A percentile compares a stretch with the other conserved stretches of the same genome.
Evolutionary conservation across 2,888 invertebrate genomes (phyloP).

Genomic region (Trachelus iudaicus): DNA sequence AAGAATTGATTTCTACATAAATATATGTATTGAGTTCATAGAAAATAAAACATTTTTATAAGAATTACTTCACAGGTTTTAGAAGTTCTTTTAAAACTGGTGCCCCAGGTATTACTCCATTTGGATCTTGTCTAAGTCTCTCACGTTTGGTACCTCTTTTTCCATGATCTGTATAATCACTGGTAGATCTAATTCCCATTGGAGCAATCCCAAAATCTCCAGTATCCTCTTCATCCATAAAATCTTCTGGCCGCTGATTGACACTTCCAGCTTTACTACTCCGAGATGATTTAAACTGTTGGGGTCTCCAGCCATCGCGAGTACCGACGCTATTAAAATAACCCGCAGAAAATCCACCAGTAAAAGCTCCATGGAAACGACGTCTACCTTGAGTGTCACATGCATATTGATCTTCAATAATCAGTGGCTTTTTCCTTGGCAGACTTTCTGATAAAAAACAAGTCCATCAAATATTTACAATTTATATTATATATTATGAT

Average conservation of each 20-base stretch:
- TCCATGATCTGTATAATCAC: conserved; percentile 74
- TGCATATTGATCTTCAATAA: conserved; percentile 88
- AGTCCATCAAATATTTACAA: neutral
- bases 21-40: conserved; percentile 3
- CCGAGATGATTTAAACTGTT: conserved; percentile 90
- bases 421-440: conserved; percentile 82
- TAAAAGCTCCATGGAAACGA: conserved; percentile 98
- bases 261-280: conserved; percentile 72
- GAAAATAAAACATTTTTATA: neutral
- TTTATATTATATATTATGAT: neutral
- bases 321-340: conserved; percentile 97
- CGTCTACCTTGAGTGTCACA: conserved; percentile 89
- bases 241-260: conserved; percentile 86
- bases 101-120: conserved; percentile 66
- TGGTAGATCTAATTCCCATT: conserved; percentile 81
- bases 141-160: conserved; percentile 55
- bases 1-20: conserved; percentile 9
- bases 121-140: conserved; percentile 55
- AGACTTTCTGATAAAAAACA: conserved; percentile 73
- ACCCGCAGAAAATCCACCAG: conserved; percentile 98
- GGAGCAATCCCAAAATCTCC: conserved; percentile 97
- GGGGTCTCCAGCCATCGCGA: conserved; percentile 94
- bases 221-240: conserved; percentile 98
- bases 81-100: conserved; percentile 70
- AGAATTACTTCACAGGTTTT: conserved; percentile 68